Base-by-base conservation (phyloP, 2,888 invertebrate species). In the Fragum fragum region DNA sequence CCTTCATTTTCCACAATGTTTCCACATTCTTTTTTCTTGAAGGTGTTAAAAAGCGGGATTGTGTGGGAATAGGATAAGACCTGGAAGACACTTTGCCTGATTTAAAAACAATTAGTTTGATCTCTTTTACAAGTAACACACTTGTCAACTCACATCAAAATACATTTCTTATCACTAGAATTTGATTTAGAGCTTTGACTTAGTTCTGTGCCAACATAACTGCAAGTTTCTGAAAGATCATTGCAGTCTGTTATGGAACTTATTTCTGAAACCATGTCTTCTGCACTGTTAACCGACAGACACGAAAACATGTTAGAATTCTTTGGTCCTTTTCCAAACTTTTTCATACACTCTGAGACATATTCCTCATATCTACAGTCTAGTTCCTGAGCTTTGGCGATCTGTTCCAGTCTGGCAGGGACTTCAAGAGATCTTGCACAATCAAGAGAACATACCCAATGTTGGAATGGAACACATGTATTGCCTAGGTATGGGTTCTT, bases 401-500 rank as follows among this genome's bases (percentile, higher is more conserved):
- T 93, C 87, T 95, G 94, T 76, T 94, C 94, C 28, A 90, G 89
- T 26, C 94, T 86, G 0, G 95, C 95, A 1, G 95, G 95, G 28
- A 94, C 92, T 88, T 95, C 95, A 21, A 95, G 93, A 3, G 93
- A 93, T 78, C 91, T 91, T 16, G 95, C 95, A 91, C 95, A 95
- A 23, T 91, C 89, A 55, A 92, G 79, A 3, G 94, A 94, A 86
- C 95, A 95, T 0, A 95, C 94, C 95, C 95, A 95, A 88, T 95
- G 95, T 80, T 95, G 95, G 89, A 95, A 95, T 52, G 95, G 95
- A 42, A 95, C 95, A 90, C 95, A 95, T 0, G 95, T 95, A 91
- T 95, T 95, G 7, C 95, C 95, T 52, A 95, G 89, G 85, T 95
- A 95, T 0, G 95, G 95, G 82, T 95, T 95, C 89, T 95, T 94